These are phyloP conservation scores for Campoplex nolae DNA, from an alignment of 2,888 invertebrate species.

Conservation along the genomic window DNA sequence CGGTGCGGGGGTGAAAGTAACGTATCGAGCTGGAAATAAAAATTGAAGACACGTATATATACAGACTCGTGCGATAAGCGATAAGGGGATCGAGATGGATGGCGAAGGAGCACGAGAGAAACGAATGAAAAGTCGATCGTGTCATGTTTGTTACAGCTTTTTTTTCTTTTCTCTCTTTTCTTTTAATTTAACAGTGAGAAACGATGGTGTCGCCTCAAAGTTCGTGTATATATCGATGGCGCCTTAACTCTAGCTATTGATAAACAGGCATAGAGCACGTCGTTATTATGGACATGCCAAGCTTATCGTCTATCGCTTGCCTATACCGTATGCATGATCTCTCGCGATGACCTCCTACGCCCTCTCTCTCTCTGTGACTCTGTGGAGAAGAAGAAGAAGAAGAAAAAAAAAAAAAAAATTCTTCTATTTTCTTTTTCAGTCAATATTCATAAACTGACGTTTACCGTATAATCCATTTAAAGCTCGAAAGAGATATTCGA, in stretches of 20 bases:
- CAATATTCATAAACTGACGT: conserved; percentile 4
- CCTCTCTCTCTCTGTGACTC: conserved; percentile 44
- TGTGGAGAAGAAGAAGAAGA: too few species aligned
- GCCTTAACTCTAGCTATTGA: conserved; percentile 69
- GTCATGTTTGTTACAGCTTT: conserved; percentile 47
- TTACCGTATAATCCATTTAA: background rate
- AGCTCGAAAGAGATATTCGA: background rate
- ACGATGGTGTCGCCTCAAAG: conserved; percentile 42
- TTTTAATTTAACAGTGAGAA: background rate
- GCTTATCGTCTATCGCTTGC: conserved; percentile 63
- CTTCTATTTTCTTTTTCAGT: conserved; percentile 17
- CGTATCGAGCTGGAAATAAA: conserved; percentile 2
- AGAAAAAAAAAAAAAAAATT: background rate
- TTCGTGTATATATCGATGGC: conserved; percentile 29
- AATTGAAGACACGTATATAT: background rate
- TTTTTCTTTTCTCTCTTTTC: background rate
- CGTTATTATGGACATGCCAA: conserved; percentile 74
- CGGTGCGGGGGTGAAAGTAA: conserved; percentile 21
- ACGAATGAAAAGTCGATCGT: conserved; percentile 44
- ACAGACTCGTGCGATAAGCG: background rate
- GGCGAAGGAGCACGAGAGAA: conserved; percentile 27
- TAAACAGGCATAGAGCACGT: conserved; percentile 74
- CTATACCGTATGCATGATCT: conserved; percentile 73
- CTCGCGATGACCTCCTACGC: conserved; percentile 70
- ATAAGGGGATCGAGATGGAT: conserved; percentile 15